A percentile compares a stretch with the other conserved stretches of the same genome.
Evolutionary conservation across 2,888 invertebrate genomes (phyloP).

Genomic region (Leucophenga montana): DNA sequence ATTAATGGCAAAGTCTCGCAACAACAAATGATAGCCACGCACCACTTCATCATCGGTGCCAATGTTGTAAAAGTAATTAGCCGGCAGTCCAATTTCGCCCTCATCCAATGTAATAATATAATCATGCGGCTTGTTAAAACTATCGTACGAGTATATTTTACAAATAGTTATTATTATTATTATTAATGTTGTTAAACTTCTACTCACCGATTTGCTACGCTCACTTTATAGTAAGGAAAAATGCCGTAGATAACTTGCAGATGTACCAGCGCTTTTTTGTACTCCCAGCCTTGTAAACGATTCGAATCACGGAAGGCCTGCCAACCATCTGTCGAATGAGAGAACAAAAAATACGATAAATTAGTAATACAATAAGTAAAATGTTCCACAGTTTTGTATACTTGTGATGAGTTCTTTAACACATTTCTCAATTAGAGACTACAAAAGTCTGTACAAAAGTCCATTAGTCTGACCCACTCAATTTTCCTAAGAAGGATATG

Average conservation of each 20-base stretch:
- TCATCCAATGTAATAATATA: conserved; percentile 70
- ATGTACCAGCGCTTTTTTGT: conserved; percentile 64
- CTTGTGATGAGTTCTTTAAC: too few relatives aligned
- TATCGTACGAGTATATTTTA: conserved; percentile 31
- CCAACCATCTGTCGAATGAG: conserved; percentile 63
- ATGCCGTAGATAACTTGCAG: conserved; percentile 69
- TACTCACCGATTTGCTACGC: conserved; percentile 67
- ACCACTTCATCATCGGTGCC: conserved; percentile 70
- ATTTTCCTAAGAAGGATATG: too few relatives aligned
- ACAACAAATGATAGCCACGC: conserved; percentile 66
- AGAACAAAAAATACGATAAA: too few relatives aligned
- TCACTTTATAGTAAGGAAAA: conserved; percentile 70
- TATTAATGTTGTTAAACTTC: background rate
- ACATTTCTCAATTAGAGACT: too few relatives aligned
- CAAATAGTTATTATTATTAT: background rate
- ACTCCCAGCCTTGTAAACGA: conserved; percentile 68
- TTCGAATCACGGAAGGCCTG: conserved; percentile 65
- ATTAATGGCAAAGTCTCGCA: conserved; percentile 72
- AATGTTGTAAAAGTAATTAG: conserved; percentile 69
- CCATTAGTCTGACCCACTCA: too few relatives aligned
- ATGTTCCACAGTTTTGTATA: too few relatives aligned
- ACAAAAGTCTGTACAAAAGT: too few relatives aligned
- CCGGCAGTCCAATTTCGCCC: conserved; percentile 70
- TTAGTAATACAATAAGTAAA: too few relatives aligned
- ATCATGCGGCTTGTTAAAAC: conserved; percentile 69